Conservation (phyloP, 2,888 invertebrate species). For the Perizoma flavofasciatum region DNA sequence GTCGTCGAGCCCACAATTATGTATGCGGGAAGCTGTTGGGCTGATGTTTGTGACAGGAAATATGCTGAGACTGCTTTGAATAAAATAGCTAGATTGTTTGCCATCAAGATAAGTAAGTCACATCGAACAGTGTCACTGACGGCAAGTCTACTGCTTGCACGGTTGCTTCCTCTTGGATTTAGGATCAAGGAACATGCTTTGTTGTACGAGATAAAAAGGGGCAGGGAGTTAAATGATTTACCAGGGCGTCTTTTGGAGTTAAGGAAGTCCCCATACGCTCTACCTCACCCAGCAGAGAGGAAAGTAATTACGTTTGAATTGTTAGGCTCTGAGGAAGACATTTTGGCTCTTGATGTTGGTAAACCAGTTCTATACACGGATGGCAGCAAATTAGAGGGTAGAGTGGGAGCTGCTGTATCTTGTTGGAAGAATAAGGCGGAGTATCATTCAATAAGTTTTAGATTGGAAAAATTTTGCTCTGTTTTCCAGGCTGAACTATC, state of each 20-base stretch:
- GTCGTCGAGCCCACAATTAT: conserved; percentile 13
- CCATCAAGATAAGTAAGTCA: conserved; percentile 4
- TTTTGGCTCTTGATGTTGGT: neutral
- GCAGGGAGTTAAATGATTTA: neutral
- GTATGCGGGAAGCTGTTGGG: conserved; percentile 13
- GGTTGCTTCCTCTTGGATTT: neutral
- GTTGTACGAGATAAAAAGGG: conserved; percentile 7
- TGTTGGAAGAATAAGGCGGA: neutral
- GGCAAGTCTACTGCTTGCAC: conserved; percentile 3
- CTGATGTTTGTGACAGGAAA: neutral
- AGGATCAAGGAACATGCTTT: neutral
- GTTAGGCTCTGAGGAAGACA: neutral
- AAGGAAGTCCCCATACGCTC: neutral
- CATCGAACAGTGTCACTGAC: conserved; percentile 13
- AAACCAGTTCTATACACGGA: neutral
- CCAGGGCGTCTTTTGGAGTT: neutral
- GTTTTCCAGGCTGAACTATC: conserved; percentile 2
- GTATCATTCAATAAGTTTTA: neutral
- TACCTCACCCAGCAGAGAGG: conserved; percentile 1
- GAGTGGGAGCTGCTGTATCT: conserved; percentile 1
- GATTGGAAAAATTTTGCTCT: neutral
- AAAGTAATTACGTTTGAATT: neutral
- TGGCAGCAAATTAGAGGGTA: conserved; percentile 8
- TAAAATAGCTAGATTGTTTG: conserved; percentile 1
- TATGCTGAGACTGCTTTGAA: neutral